Evolutionary conservation across 2,888 invertebrate genomes (phyloP).

Genomic region (Octodonta nipae): DNA sequence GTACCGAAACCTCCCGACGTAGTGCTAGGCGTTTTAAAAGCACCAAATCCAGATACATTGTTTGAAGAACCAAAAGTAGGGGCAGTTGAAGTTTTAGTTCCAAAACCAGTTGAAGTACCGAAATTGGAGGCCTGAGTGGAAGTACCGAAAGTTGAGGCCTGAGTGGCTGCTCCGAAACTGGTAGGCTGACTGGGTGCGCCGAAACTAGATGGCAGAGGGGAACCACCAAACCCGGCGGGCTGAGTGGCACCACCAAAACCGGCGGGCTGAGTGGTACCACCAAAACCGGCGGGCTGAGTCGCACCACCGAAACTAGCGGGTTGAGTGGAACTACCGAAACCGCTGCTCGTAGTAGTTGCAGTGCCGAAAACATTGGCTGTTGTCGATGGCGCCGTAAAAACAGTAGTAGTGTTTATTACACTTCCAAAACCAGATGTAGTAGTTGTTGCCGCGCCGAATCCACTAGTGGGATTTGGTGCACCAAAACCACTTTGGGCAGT

Average conservation of each 20-base stretch:
- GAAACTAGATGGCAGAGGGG: conserved; percentile 3
- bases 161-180: no score
- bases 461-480: conserved; percentile 3
- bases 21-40: background rate
- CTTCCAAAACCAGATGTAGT: no score
- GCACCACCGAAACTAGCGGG: conserved; percentile 4
- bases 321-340: conserved; percentile 3
- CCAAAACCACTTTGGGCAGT: conserved; percentile 8
- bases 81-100: background rate
- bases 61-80: background rate
- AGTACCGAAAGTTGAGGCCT: background rate
- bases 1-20: conserved; percentile 6
- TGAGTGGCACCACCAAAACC: conserved; percentile 3
- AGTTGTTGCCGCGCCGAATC: background rate
- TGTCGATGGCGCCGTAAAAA: background rate
- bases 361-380: conserved; percentile 2
- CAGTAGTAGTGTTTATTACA: background rate
- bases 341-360: background rate
- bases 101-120: background rate
- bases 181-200: conserved; percentile 4
- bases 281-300: conserved; percentile 5
- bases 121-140: background rate
- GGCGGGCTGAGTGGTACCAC: conserved; percentile 4
- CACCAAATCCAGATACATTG: background rate
- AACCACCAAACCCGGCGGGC: conserved; percentile 1